Evolutionary conservation across 2,113 vertebrate genomes (phyloP).

Genomic region (Paraplagusia blochii): DNA sequence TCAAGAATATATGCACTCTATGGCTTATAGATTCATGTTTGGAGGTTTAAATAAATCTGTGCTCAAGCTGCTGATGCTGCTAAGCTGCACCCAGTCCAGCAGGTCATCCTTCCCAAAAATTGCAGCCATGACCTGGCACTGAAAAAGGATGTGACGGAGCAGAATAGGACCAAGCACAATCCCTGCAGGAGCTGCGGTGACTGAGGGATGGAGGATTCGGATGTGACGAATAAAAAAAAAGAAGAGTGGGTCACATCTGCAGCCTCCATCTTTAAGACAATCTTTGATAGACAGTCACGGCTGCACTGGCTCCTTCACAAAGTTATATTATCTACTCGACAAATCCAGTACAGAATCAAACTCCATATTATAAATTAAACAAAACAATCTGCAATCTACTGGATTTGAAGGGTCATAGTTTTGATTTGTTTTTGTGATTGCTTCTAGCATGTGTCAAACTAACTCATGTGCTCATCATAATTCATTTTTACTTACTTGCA

Average conservation of each 20-base stretch:
- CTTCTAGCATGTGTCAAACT: constrained; percentile 65
- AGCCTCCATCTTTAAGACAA: no score
- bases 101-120: no score
- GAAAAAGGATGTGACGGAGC: no score
- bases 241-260: no score
- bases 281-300: no score
- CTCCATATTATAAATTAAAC: no score
- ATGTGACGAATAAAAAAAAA: no score
- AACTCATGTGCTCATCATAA: constrained; percentile 38
- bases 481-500: background rate
- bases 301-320: no score
- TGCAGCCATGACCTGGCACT: background rate
- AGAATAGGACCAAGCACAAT: no score
- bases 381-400: constrained; percentile 1
- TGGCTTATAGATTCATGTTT: constrained; percentile 11
- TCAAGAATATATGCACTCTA: constrained; percentile 6
- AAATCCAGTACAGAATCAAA: constrained; percentile 36
- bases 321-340: background rate
- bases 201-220: no score
- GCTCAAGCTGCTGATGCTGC: background rate
- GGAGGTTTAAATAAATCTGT: constrained; percentile 1
- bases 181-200: no score
- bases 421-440: constrained; percentile 31
- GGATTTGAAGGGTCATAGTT: constrained; percentile 50
- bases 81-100: background rate